These are phyloP conservation scores for Azorinus chamasolen DNA, from an alignment of 2,888 invertebrate genomes.

Conservation along the genomic window DNA sequence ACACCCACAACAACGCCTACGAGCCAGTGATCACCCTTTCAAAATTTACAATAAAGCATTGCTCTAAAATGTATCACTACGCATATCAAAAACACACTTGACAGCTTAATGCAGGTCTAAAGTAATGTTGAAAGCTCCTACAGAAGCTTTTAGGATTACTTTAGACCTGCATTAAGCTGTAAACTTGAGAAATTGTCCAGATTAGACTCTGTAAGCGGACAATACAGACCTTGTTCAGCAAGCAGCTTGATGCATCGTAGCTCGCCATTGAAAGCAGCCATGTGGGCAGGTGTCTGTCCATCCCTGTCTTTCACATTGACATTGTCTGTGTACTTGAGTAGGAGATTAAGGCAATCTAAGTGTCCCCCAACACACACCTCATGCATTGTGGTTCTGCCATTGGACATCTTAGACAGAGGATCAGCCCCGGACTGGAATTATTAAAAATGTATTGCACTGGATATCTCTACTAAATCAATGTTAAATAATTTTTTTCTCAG, in stretches of 20 bases:
- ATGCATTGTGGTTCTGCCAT: slow-evolving; percentile 83
- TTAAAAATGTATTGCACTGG: too few relatives aligned
- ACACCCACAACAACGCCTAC: too few relatives aligned
- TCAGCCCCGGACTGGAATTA: slow-evolving; percentile 79
- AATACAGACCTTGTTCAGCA: slow-evolving; percentile 76
- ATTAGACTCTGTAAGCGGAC: slow-evolving; percentile 75
- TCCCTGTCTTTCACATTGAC: slow-evolving; percentile 81
- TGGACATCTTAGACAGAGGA: slow-evolving; percentile 72
- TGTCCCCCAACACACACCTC: slow-evolving; percentile 85
- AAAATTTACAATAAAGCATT: too few relatives aligned
- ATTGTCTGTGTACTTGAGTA: slow-evolving; percentile 78
- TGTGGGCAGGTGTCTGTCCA: slow-evolving; percentile 83
- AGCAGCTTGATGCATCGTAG: slow-evolving; percentile 80
- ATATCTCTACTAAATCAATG: too few relatives aligned
- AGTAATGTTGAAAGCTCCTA: too few relatives aligned
- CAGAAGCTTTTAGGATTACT: too few relatives aligned
- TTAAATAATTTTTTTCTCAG: too few relatives aligned
- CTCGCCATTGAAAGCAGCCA: slow-evolving; percentile 85
- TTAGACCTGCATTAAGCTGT: too few relatives aligned
- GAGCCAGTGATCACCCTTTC: too few relatives aligned
- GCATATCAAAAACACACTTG: too few relatives aligned
- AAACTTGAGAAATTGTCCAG: slow-evolving; percentile 40
- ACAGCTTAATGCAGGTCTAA: too few relatives aligned
- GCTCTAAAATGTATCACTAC: too few relatives aligned
- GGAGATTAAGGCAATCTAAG: slow-evolving; percentile 72